These are phyloP conservation scores for Gymnogyps californianus DNA, from an alignment of 2,113 vertebrate species.

Conservation along the genomic window DNA sequence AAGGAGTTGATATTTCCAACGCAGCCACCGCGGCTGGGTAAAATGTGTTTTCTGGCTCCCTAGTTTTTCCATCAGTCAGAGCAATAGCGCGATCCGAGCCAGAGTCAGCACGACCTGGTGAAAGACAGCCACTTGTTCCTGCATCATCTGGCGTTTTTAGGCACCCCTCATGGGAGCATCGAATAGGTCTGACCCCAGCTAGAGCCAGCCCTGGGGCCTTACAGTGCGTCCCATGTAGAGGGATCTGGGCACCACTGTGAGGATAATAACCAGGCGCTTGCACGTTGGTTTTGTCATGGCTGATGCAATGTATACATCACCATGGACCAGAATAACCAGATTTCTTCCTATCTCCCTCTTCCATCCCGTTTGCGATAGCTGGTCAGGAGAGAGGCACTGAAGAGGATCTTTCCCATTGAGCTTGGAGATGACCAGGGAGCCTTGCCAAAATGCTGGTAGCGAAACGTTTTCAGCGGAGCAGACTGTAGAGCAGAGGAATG, in stretches of 20 bases:
- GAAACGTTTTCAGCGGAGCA: not conserved
- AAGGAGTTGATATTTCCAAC: not conserved
- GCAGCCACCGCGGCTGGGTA: not conserved
- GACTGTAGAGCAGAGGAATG: not conserved
- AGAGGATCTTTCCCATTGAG: not conserved
- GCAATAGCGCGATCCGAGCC: not conserved
- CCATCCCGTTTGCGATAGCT: too few relatives aligned
- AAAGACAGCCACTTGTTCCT: not conserved
- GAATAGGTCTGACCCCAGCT: not conserved
- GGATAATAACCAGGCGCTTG: not conserved
- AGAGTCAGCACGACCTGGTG: not conserved
- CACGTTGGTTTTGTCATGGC: not conserved
- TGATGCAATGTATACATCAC: not conserved
- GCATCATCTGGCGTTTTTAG: not conserved
- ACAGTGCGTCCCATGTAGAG: fast-evolving
- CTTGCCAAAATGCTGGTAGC: not conserved
- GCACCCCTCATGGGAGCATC: too few relatives aligned
- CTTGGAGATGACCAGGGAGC: not conserved
- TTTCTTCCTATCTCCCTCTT: not conserved
- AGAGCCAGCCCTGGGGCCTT: not conserved
- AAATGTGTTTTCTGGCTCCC: not conserved
- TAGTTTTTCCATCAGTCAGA: not conserved
- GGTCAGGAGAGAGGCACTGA: not conserved
- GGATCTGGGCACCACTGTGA: too few relatives aligned
- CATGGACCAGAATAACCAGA: not conserved